Conservation (phyloP, 2,797 vertebrate genomes). For the Leptoclinus maculatus region DNA sequence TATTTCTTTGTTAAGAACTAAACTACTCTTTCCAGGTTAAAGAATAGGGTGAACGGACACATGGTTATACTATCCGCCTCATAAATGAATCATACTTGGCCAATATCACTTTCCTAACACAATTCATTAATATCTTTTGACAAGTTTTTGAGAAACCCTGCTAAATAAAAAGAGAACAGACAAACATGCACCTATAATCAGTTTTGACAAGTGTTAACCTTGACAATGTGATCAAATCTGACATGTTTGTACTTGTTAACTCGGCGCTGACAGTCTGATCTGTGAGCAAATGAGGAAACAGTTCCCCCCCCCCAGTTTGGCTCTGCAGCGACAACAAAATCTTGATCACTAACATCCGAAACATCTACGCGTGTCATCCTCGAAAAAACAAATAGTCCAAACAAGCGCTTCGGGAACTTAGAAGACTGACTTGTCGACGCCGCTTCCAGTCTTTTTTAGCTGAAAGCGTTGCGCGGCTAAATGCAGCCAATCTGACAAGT, state of each 20-base stretch:
- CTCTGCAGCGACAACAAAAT: not conserved
- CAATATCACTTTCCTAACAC: not conserved
- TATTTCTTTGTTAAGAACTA: no score
- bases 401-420: constrained; percentile 6
- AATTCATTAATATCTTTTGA: not conserved
- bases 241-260: not conserved
- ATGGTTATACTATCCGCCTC: no score
- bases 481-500: constrained; percentile 43
- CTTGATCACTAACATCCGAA: constrained; percentile 1
- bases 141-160: not conserved
- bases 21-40: no score
- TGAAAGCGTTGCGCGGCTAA: constrained; percentile 23
- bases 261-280: constrained; percentile 2
- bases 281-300: constrained; percentile 3
- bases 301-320: not conserved
- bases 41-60: no score
- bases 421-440: constrained; percentile 10
- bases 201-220: not conserved
- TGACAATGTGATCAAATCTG: not conserved
- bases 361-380: constrained; percentile 12
- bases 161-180: not conserved
- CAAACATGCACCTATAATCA: not conserved
- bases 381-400: constrained; percentile 21
- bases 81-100: not conserved
- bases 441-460: not conserved